Percentiles rank a stretch among this genome's conserved stretches.
Evolutionary conservation across 2,797 vertebrate genomes (phyloP).

Genomic region (Enteromius fasciolatus): DNA sequence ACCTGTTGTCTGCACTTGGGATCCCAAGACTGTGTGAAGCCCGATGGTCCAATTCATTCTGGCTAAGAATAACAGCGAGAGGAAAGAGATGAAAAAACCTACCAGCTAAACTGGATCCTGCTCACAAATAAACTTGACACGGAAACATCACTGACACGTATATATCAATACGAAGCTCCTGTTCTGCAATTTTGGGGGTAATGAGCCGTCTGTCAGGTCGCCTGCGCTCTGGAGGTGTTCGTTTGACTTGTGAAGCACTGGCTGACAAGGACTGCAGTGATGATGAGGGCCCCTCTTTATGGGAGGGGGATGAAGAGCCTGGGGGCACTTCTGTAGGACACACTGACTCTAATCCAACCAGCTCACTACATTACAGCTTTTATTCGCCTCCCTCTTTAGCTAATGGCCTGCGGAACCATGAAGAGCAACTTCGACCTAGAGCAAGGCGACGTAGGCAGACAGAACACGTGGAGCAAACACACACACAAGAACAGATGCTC

Average conservation of each 20-base stretch:
- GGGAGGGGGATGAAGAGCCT: conserved; percentile 74
- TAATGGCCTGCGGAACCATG: conserved; percentile 89
- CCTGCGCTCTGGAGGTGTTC: conserved; percentile 87
- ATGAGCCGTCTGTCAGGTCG: conserved; percentile 91
- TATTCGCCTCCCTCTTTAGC: conserved; percentile 86
- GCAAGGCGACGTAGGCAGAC: conserved; percentile 64
- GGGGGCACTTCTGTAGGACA: conserved; percentile 68
- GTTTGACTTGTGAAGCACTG: conserved; percentile 83
- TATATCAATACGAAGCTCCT: conserved; percentile 42
- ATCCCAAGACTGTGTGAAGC: conserved; percentile 42
- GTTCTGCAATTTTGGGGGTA: conserved; percentile 55
- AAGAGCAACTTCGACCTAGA: conserved; percentile 78
- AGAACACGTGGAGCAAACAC: conserved; percentile 62
- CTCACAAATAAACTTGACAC: conserved; percentile 2
- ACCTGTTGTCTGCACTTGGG: conserved; percentile 28
- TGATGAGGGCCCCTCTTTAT: conserved; percentile 72
- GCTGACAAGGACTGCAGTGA: conserved; percentile 72
- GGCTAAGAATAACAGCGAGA: conserved; percentile 41
- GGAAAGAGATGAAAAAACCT: conserved; percentile 35
- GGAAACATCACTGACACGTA: not conserved
- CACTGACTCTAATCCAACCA: conserved; percentile 62
- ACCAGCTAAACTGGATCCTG: conserved; percentile 25
- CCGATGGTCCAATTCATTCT: conserved; percentile 32
- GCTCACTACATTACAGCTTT: conserved; percentile 83
- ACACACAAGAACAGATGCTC: conserved; percentile 69